Base-by-base conservation (phyloP, 2,888 invertebrate genomes). In the Epicampocera succincta region DNA sequence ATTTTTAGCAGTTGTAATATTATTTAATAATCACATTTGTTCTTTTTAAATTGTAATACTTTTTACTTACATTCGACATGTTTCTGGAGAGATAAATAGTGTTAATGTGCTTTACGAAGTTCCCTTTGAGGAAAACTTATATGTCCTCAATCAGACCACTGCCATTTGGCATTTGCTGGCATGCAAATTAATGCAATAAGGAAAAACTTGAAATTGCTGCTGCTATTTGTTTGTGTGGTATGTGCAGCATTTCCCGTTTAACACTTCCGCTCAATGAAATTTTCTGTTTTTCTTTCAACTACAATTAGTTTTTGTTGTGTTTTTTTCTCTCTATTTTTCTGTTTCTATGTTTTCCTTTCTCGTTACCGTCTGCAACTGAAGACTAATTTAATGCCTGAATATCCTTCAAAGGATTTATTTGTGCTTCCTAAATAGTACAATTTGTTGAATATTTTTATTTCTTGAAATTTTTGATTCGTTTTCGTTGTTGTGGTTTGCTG, bases 21-120 rank as follows among this genome's bases (percentile, higher is more conserved):
- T 73, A 75, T 71, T 11, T 56, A 25, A 25, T 25, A 25, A 25
- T 25, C 8, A 29, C 29, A 29, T 6, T 8, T 19, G 4, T 15
- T 12, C 29, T 61, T 66, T 19, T 48, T 4, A 3, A 25, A 33
- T 58, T 73, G 44, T 1, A 33, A 11, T 54, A 25, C 66, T 58
- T 42, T 17, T 42, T 63, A 87, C 87, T 88, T 85, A 89, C 89
- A 85, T 88, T 87, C 69, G 89, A 89, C 89, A 89, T 89, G 83
- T 79, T 88, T 78, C 61, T 60, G 61, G 46, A 6, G 60, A 77
- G 52, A 58, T 29, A 58, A 15, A 44, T 52, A 61, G 63, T 77
- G 12, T 21, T 58, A 13, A n/a, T 40, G 44, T 46, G 44, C 33
- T 44, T 46, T 54, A 48, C 69, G 54, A 69, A 69, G 46, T 61